phyloP scores from a whole-genome alignment of 2,797 vertebrate genomes.

The Pipistrellus pygmaeus region DNA sequence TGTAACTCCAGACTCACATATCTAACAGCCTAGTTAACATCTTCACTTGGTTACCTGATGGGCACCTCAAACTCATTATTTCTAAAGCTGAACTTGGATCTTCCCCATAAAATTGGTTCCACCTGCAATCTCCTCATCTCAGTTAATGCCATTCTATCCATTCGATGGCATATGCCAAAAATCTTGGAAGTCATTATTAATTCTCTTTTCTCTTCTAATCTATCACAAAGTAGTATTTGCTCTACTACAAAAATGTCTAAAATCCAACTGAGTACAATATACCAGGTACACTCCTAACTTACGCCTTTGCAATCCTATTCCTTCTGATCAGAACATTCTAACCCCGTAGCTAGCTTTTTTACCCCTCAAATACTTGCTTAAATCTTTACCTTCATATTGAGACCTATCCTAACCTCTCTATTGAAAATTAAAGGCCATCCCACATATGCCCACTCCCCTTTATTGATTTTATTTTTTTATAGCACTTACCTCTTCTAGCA shows the following conservation, averaged over 20 bases:
- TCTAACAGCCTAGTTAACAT: not conserved
- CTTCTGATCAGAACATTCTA: not conserved
- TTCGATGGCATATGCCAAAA: not conserved
- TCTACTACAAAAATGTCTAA: not conserved
- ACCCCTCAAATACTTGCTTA: not conserved
- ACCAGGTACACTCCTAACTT: not conserved
- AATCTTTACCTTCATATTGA: not conserved
- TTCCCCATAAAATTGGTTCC: not conserved
- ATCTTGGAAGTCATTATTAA: not conserved
- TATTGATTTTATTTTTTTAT: not conserved
- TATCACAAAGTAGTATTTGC: not conserved
- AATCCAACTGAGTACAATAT: not conserved
- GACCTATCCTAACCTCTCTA: not conserved
- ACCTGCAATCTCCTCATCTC: not conserved
- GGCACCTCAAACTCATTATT: not conserved
- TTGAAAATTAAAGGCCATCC: not conserved
- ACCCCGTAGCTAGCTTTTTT: not conserved
- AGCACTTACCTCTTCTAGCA: not conserved
- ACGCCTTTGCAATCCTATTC: not conserved
- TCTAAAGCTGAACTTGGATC: not conserved
- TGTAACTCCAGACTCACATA: not conserved
- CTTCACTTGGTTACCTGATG: not conserved
- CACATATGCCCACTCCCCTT: not conserved
- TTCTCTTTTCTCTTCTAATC: not conserved
- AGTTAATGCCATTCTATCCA: not conserved